Base-by-base conservation (phyloP, 2,113 vertebrate genomes). In the Antidorcas marsupialis region DNA sequence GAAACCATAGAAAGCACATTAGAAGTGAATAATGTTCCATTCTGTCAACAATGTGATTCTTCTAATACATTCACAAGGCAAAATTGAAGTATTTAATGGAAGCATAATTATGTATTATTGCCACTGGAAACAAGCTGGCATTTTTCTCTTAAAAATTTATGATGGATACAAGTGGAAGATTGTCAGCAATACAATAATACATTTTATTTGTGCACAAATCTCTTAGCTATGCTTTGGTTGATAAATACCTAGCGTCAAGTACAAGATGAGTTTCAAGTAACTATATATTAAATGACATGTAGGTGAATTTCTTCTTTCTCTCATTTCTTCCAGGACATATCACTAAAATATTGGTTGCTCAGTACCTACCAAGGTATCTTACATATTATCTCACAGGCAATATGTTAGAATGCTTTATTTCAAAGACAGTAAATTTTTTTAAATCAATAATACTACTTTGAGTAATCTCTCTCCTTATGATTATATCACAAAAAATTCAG, bases 31-130 rank as follows among this genome's bases (percentile, higher is more conserved):
- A 76, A 67, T 67, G 16, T 82, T 90, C 43, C 5, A 27, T 95
- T 92, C 50, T 90, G 28, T 85, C 33, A 96, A 83, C 45, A 90
- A 50, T 64, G 87, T 96, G 28, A 55, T 86, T 52, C 30, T 92
- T 74, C 28, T 95, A 82, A 87, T 71, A 53, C 6, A 87, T 79
- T 89, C 74, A 27, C 53, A 86, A 52, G 15, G 23, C 9, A 67
- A 93, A 95, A 83, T 6, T 53, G 45, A 91, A 96, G 30, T 64
- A 81, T 67, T 97, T 94, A 84, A 85, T 95, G 53, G 36, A 90
- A 36, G 2, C 19, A 57, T 76, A 92, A 81, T 50, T 95, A 74
- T 78, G 19, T 55, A 95, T 64, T 91, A 71, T 89, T 95, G 21
- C 9, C 19, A 88, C 11, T 67, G 57, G 16, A 9, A 19, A 60